Evolutionary conservation across 2,888 invertebrate species (phyloP), one percentile per base, ranked within the genome.

Genomic region (Dascillus cervinus): DNA sequence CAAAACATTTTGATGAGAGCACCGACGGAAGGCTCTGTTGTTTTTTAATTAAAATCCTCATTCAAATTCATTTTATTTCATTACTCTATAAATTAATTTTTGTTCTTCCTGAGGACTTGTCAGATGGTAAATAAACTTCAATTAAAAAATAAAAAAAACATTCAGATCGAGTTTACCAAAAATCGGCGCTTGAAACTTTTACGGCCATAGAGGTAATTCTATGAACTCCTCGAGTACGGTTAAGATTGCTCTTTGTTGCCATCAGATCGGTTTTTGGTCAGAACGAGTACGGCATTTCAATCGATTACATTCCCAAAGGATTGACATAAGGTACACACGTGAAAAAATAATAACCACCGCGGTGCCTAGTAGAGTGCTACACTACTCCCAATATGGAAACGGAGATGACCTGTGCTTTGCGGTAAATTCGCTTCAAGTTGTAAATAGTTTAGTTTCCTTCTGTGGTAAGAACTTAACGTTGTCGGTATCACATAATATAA

Each of bases 281-380:
- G 29, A 34, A 37, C 34, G 25, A 19, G 22, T 20, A 28, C 26
- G 11, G 33, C 24, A 26, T 28, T 25, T 26, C 35, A 41, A 41
- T 38, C 41, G 33, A 41, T 41, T 33, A 38, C 30, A 38, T 38
- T 37, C 38, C 38, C 38, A 30, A 25, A 26, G 32, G 30, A 32
- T 26, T 22, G 26, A n/a, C 31, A 29, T 40, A 41, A 37, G 37
- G 37, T 34, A 34, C 37, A 41, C 37, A 37, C 34, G 34, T 36
- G 34, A 37, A 42, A 41, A 39, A 42, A 42, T 42, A 42, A 42
- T 42, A 42, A 42, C 33, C 41, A 36, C 36, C 36, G 31, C 37
- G 38, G 39, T 42, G 38, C 41, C 39, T 33, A 27, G 34, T 29
- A 34, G 32, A n/a, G n/a, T 34, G 32, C 24, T 26, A 26, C 24